These are phyloP conservation scores for Scaptomyza pallida DNA, from an alignment of 1,140 invertebrate genomes.

Conservation along the genomic window DNA sequence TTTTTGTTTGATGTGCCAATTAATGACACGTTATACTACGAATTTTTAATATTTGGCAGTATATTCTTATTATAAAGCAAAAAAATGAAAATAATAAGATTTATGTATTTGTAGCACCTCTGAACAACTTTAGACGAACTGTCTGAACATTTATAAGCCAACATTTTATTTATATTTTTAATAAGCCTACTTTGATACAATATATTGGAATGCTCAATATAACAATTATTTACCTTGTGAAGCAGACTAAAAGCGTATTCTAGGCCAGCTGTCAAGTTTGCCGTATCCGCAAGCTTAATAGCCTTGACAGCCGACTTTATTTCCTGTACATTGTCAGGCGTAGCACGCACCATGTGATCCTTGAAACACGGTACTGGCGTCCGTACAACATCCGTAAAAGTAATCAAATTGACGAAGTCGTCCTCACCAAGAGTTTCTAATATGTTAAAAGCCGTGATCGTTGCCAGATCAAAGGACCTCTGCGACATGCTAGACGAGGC, in stretches of 20 bases:
- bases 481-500: constrained; percentile 95
- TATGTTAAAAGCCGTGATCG: constrained; percentile 93
- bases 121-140: no score
- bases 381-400: constrained; percentile 90
- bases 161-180: no score
- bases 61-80: no score
- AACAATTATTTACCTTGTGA: constrained; percentile 89
- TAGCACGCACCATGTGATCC: constrained; percentile 94
- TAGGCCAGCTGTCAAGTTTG: constrained; percentile 97
- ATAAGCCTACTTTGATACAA: no score
- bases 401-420: constrained; percentile 98
- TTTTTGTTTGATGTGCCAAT: no score
- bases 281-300: constrained; percentile 89
- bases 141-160: no score
- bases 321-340: constrained; percentile 93
- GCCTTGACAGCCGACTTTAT: constrained; percentile 90
- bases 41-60: no score
- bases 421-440: constrained; percentile 97
- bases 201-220: no score
- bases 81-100: no score
- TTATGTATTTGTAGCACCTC: no score
- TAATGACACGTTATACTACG: no score
- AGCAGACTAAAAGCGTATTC: constrained; percentile 96
- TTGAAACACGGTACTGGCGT: constrained; percentile 94
- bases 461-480: constrained; percentile 92